A percentile compares a stretch with the other conserved stretches of the same genome.
These are phyloP conservation scores for Scotopteryx bipunctaria DNA, from an alignment of 2,888 invertebrate species.

Conservation along the genomic window DNA sequence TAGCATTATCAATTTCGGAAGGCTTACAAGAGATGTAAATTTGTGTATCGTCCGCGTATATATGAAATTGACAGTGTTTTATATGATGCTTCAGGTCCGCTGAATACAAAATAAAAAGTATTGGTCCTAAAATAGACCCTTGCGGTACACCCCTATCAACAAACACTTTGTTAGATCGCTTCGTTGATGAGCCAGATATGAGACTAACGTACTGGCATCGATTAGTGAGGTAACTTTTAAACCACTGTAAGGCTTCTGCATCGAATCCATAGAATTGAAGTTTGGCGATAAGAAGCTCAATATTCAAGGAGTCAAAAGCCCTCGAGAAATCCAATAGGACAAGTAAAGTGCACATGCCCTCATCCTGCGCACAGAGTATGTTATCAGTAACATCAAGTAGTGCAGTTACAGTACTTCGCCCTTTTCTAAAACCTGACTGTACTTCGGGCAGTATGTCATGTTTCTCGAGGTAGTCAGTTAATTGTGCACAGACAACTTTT, in stretches of 20 bases:
- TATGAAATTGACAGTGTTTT: conserved; percentile 2
- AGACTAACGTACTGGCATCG: neutral
- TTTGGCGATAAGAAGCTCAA: conserved; percentile 17
- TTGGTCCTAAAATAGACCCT: neutral
- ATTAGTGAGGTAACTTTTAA: neutral
- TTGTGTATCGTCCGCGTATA: conserved; percentile 1
- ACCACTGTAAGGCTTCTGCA: neutral
- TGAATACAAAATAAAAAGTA: conserved; percentile 2
- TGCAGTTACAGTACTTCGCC: conserved; percentile 26
- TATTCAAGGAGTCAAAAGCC: conserved; percentile 30
- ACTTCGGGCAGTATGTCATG: conserved; percentile 8
- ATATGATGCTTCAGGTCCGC: neutral
- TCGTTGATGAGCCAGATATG: neutral
- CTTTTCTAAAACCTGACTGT: conserved; percentile 19
- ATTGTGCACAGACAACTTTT: conserved; percentile 7
- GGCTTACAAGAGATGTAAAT: conserved; percentile 1
- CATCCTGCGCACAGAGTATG: conserved; percentile 27
- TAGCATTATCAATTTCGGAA: neutral
- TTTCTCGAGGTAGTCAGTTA: conserved; percentile 2
- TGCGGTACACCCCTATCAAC: neutral
- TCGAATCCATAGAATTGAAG: conserved; percentile 11
- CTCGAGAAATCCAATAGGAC: conserved; percentile 28
- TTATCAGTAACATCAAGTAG: conserved; percentile 28
- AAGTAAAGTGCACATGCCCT: conserved; percentile 22
- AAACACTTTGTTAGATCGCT: neutral